Conservation (phyloP, 2,113 vertebrate species). For the Zosterops hypoxanthus region DNA sequence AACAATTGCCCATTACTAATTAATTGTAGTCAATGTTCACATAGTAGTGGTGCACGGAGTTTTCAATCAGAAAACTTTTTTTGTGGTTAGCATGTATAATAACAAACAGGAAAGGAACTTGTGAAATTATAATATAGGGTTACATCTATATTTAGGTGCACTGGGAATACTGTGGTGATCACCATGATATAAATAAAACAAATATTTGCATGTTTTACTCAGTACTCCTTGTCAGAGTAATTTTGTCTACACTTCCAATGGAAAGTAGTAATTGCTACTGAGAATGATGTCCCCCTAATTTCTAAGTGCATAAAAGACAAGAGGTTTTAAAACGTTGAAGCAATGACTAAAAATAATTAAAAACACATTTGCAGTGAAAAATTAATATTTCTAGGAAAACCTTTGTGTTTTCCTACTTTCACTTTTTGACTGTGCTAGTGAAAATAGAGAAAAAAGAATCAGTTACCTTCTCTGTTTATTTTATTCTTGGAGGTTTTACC, state of each 20-base stretch:
- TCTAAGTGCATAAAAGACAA: neutral
- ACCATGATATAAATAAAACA: neutral
- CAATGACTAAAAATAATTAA: neutral
- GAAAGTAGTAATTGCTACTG: neutral
- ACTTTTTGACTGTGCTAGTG: neutral
- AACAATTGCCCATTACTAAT: neutral
- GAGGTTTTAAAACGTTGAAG: neutral
- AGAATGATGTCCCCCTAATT: neutral
- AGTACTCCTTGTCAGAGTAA: neutral
- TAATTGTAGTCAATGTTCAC: neutral
- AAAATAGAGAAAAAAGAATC: neutral
- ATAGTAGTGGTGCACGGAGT: neutral
- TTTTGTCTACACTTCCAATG: neutral
- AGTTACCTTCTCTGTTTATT: neutral
- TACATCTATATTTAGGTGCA: constrained; percentile 13
- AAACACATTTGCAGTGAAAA: neutral
- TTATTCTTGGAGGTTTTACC: neutral
- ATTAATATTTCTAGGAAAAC: neutral
- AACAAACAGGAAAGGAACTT: constrained; percentile 5
- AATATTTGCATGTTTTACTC: neutral
- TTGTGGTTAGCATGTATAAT: neutral
- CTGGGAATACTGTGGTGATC: neutral
- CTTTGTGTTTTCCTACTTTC: neutral
- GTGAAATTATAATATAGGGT: constrained; percentile 3
- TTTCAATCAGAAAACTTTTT: neutral